phyloP scores from a whole-genome alignment of 2,113 vertebrate genomes.

The Trogon surrucura region DNA sequence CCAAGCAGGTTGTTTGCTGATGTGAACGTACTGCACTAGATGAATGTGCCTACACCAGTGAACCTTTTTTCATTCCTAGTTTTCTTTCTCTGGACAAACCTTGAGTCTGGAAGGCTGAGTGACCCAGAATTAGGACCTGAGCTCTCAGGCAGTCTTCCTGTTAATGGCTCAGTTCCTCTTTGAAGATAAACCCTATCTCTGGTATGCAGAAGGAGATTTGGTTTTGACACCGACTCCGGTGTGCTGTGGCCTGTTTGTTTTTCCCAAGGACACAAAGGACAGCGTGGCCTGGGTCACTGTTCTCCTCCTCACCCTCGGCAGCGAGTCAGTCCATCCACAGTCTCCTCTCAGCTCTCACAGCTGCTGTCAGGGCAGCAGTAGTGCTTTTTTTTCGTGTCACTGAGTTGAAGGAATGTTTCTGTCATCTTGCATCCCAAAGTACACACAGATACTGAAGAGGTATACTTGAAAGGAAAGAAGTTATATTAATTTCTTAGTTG shows the following conservation, averaged over 20 bases:
- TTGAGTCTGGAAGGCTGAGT: not conserved
- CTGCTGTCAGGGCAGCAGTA: not conserved
- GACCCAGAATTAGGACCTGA: not conserved
- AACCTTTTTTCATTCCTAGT: not conserved
- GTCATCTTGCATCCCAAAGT: not conserved
- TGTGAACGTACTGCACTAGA: not conserved
- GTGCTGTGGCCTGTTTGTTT: not conserved
- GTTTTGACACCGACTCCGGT: not conserved
- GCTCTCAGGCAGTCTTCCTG: not conserved
- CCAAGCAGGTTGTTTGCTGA: not conserved
- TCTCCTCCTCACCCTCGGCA: not conserved
- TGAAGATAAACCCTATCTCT: constrained; percentile 28
- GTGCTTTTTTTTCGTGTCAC: not conserved
- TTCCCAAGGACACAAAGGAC: constrained; percentile 6
- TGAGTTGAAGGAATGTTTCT: not conserved
- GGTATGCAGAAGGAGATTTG: constrained; percentile 2
- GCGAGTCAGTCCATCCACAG: not conserved
- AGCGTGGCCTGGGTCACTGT: not conserved
- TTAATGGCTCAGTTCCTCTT: not conserved
- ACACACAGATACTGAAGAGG: not conserved
- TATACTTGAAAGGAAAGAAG: not conserved
- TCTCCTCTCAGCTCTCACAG: rapidly evolving
- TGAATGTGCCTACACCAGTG: rapidly evolving
- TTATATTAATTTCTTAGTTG: not conserved
- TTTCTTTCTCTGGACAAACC: not conserved